Conservation (phyloP, 2,797 vertebrate genomes). For the Numenius phaeopus region DNA sequence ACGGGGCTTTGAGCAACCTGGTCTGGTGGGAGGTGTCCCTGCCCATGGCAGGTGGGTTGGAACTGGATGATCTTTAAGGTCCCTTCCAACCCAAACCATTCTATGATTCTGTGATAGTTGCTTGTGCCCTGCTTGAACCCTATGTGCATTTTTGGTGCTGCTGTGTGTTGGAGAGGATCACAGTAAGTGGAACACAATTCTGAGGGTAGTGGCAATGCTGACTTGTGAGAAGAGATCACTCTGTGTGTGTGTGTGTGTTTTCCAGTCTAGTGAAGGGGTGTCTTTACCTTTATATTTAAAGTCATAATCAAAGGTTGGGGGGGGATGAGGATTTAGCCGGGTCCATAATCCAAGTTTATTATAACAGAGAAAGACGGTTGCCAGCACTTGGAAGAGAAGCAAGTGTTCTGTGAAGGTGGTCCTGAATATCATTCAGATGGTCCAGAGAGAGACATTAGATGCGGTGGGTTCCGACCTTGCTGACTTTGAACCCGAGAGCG, state of each 20-base stretch:
- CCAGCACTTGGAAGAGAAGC: not conserved
- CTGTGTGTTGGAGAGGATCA: not conserved
- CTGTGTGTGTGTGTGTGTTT: not conserved
- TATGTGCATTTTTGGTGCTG: not conserved
- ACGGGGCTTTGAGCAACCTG: too few relatives aligned
- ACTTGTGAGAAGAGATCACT: not conserved
- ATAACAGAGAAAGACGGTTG: not conserved
- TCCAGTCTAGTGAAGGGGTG: not conserved
- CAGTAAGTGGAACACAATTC: not conserved
- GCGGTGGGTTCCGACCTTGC: not conserved
- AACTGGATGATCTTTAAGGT: too few relatives aligned
- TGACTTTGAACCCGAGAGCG: not conserved
- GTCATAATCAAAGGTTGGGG: not conserved
- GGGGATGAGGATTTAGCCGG: not conserved
- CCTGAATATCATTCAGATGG: not conserved
- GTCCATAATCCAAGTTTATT: not conserved
- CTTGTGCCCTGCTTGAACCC: not conserved
- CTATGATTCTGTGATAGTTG: not conserved
- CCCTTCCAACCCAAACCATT: too few relatives aligned
- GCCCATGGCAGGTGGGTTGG: too few relatives aligned
- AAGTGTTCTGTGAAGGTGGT: constrained; percentile 17
- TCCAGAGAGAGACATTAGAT: not conserved
- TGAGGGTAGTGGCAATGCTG: not conserved
- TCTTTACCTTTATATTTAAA: not conserved
- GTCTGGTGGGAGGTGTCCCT: too few relatives aligned